phyloP scores from a whole-genome alignment of 2,888 invertebrate genomes.

The Eumerus sabulonum region DNA sequence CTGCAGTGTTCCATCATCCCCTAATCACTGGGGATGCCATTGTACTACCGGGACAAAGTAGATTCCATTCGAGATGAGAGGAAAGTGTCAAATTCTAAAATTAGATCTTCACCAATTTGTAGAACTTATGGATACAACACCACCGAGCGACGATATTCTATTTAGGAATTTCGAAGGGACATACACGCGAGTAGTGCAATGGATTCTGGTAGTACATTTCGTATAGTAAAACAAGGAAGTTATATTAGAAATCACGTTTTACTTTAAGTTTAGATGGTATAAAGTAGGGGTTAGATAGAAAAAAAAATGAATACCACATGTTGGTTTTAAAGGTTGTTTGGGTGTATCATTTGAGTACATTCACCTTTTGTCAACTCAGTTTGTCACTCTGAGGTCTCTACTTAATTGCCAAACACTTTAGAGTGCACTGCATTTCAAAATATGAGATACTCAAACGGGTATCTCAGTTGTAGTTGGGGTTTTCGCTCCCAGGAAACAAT shows the following conservation, averaged over 20 bases:
- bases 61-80: conserved; percentile 47
- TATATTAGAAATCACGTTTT: conserved; percentile 46
- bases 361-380: conserved; percentile 30
- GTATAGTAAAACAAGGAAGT: conserved; percentile 55
- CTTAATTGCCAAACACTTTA: no score
- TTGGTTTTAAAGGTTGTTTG: conserved; percentile 50
- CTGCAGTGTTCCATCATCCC: conserved; percentile 49
- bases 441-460: no score
- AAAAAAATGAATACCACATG: conserved; percentile 60
- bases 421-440: no score
- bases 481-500: no score
- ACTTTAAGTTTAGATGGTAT: conserved; percentile 30
- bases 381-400: not conserved
- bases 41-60: conserved; percentile 34
- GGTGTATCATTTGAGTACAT: conserved; percentile 34
- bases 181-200: conserved; percentile 24
- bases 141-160: conserved; percentile 25
- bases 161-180: conserved; percentile 26
- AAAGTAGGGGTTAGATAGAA: conserved; percentile 46
- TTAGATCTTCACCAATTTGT: conserved; percentile 54
- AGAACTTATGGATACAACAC: conserved; percentile 45
- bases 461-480: no score
- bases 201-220: conserved; percentile 16
- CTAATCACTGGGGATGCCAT: conserved; percentile 50
- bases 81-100: conserved; percentile 68